Conservation (phyloP, 2,797 vertebrate genomes). For the Pitangus sulphuratus region DNA sequence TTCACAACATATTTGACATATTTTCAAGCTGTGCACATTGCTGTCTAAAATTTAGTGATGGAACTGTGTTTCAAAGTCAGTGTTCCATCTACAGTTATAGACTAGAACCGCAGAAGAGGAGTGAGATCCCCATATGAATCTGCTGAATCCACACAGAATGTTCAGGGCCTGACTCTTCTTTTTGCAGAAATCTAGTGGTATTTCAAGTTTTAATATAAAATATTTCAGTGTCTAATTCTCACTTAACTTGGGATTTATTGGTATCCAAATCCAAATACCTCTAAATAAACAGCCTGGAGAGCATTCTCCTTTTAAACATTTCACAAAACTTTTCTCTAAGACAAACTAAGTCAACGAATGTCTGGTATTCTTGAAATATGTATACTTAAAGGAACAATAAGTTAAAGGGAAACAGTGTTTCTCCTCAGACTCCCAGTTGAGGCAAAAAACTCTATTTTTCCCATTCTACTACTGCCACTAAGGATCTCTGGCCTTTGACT, state of each 20-base stretch:
- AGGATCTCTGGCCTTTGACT: neutral
- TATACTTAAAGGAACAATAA: neutral
- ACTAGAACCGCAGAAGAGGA: neutral
- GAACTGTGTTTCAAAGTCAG: neutral
- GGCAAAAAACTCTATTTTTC: neutral
- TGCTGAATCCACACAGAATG: neutral
- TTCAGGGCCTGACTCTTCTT: neutral
- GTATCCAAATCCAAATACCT: neutral
- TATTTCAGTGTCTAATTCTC: neutral
- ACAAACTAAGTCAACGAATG: neutral
- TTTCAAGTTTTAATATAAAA: neutral
- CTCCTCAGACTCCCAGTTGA: neutral
- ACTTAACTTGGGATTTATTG: slow-evolving; percentile 20
- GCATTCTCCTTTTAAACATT: neutral
- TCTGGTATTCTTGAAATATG: neutral
- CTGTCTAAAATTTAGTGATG: neutral
- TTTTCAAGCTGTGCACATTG: neutral
- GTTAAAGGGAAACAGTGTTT: neutral
- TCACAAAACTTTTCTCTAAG: neutral
- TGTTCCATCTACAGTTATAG: neutral
- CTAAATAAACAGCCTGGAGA: neutral
- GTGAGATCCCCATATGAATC: neutral
- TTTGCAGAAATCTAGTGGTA: neutral
- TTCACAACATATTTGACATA: neutral
- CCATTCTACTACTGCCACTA: neutral